A percentile compares a stretch with the other conserved stretches of the same genome.
phyloP scores from a whole-genome alignment of 2,113 vertebrate species.

The Sisor rabdophorus region DNA sequence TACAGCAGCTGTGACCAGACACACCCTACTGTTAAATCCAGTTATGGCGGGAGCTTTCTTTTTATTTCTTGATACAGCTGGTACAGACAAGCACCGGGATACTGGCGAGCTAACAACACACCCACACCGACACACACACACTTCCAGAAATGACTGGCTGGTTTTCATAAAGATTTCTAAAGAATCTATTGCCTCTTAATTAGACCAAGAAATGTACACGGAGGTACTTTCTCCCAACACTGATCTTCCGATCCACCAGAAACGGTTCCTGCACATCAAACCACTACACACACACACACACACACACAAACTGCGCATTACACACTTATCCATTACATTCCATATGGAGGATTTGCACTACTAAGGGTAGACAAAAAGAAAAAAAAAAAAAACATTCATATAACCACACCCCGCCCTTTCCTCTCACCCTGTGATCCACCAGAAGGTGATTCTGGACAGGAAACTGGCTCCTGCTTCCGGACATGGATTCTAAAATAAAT shows the following conservation, averaged over 20 bases:
- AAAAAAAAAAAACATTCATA: too few species aligned
- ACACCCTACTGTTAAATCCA: not conserved
- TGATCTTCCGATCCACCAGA: not conserved
- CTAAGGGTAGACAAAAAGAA: too few species aligned
- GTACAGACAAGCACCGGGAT: too few species aligned
- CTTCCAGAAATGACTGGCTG: not conserved
- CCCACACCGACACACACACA: not conserved
- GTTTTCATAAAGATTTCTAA: not conserved
- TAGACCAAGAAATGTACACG: too few species aligned
- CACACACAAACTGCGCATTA: too few species aligned
- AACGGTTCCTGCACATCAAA: not conserved
- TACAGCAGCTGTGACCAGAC: not conserved
- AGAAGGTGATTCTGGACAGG: constrained; percentile 90
- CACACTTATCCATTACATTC: too few species aligned
- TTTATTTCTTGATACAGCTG: too few species aligned
- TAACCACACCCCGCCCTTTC: too few species aligned
- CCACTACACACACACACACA: too few species aligned
- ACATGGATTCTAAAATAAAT: constrained; percentile 79
- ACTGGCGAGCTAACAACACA: not conserved
- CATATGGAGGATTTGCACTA: not conserved
- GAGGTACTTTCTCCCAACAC: too few species aligned
- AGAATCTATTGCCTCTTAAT: too few species aligned
- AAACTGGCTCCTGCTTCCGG: constrained; percentile 86
- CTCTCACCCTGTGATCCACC: constrained; percentile 94
- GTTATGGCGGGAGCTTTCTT: too few species aligned